phyloP scores from a whole-genome alignment of 1,140 invertebrate genomes.

The Polyergus mexicanus region DNA sequence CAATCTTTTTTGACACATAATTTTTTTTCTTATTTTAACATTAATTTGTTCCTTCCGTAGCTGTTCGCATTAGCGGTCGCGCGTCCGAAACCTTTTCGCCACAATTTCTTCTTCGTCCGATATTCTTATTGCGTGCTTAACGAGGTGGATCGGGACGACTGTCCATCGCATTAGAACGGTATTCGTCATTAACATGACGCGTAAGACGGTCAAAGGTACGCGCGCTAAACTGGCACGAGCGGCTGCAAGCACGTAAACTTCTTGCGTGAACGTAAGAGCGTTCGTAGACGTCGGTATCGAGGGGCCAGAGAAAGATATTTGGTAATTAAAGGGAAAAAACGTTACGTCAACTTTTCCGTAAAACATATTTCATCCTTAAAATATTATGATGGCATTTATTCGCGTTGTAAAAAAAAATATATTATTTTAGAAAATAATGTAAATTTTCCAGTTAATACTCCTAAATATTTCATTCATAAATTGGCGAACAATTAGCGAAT shows the following conservation, averaged over 20 bases:
- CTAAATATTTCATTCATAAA: not conserved
- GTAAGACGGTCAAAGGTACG: constrained; percentile 63
- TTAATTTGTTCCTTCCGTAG: not conserved
- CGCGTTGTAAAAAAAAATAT: not conserved
- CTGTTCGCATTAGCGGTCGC: not conserved
- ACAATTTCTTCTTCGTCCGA: not conserved
- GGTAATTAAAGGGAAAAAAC: not conserved
- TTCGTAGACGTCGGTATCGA: constrained; percentile 31
- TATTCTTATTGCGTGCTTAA: constrained; percentile 63
- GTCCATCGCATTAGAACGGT: constrained; percentile 65
- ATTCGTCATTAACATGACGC: constrained; percentile 71
- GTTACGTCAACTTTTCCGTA: not conserved
- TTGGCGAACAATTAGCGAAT: not conserved
- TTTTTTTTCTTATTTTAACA: not conserved
- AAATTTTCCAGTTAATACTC: not conserved
- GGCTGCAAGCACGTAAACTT: constrained; percentile 43
- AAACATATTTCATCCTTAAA: not conserved
- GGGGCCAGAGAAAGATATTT: not conserved
- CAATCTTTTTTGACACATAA: not conserved
- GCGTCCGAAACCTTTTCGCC: constrained; percentile 13
- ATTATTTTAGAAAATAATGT: not conserved
- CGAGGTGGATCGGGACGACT: constrained; percentile 68
- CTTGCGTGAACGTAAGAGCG: constrained; percentile 50
- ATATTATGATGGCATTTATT: not conserved
- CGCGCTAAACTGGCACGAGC: constrained; percentile 46